A percentile compares a stretch with the other conserved stretches of the same genome.
phyloP scores from a whole-genome alignment of 2,888 invertebrate genomes.

The Pocota personata region DNA sequence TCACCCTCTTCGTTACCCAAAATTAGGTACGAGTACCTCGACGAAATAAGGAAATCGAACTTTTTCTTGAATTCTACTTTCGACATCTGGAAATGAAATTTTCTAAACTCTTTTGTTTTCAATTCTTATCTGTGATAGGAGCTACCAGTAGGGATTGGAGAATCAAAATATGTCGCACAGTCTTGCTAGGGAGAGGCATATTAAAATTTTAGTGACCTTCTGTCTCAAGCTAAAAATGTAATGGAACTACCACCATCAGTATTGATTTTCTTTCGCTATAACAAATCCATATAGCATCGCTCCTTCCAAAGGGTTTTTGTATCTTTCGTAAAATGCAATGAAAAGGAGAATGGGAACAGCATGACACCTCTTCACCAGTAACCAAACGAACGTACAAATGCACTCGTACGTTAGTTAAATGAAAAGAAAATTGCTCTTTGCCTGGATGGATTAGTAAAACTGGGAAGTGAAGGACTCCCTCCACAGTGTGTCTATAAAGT shows the following conservation, averaged over 20 bases:
- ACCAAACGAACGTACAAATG: background rate
- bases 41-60: background rate
- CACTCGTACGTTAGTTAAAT: constrained; percentile 4
- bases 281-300: background rate
- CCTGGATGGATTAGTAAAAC: background rate
- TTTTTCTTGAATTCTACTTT: background rate
- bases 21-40: background rate
- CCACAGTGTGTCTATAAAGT: constrained; percentile 6
- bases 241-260: constrained; percentile 1
- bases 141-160: background rate
- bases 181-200: background rate
- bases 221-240: background rate
- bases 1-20: background rate
- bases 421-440: constrained; percentile 36
- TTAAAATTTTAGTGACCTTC: constrained; percentile 25
- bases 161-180: background rate
- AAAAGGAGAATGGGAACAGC: background rate
- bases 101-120: background rate
- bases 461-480: no score
- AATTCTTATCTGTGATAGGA: background rate
- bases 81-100: background rate
- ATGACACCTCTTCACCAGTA: constrained; percentile 25
- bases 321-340: background rate
- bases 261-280: background rate
- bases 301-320: background rate